Base-by-base conservation (phyloP, 1,140 invertebrate species). In the Zaprionus ghesquierei region DNA sequence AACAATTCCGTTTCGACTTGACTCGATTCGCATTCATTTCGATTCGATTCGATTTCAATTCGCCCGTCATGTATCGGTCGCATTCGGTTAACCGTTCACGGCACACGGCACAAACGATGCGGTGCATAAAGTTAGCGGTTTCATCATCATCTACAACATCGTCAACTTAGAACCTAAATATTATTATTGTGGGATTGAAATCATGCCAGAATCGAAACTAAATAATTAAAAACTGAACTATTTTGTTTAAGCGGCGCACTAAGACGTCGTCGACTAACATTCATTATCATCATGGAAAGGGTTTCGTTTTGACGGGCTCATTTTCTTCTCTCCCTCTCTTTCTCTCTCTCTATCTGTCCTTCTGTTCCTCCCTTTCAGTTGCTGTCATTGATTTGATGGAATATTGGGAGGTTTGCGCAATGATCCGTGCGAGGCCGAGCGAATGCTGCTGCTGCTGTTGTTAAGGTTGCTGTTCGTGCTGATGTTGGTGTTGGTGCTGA, bases 81-180 rank as follows among this genome's bases (percentile, higher is more conserved):
- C 35, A 41, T 15, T 76, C 44, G 41, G 59, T 82, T 64, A n/a
- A n/a, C n/a, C n/a, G n/a, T n/a, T n/a, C n/a, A 80, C 49, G 46
- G 62, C 35, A 56, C n/a, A 62, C 59, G 35, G 35, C 58, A 54
- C 79, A 63, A 70, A 65, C 79, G 71, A 79, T 70, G 65, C 75
- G 84, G 79, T 65, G 74, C 81, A 85, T 81, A 86, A 69, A 73
- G 74, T 31, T n/a, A 62, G 68, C 75, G 75, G 66, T 23, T 38
- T 46, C 41, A 46, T 46, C 41, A 46, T 46, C 61, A 44, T 56
- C 65, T 41, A 68, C 69, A 77, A 82, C 79, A 70, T 81, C 65
- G 81, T 85, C 81, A 85, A 65, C 65, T 85, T 86, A 70, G 64
- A 89, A 79, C 61, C 18, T 20, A 46, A 15, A 38, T 38, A 46